These are phyloP conservation scores for Nautilus pompilius DNA, from an alignment of 1,140 invertebrate genomes.

Conservation along the genomic window DNA sequence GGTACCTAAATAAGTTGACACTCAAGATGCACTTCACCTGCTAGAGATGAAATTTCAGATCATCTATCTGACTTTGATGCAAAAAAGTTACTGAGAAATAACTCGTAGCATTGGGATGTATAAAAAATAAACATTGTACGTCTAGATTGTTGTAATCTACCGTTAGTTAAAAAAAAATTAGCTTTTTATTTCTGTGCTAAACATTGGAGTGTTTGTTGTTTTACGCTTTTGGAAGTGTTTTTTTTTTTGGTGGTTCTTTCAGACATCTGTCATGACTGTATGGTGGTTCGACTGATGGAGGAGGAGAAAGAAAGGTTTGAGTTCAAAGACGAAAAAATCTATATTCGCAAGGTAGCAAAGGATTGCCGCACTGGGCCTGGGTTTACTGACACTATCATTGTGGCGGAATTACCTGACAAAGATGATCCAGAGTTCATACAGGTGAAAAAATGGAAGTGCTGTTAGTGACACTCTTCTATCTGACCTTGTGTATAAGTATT, in stretches of 20 bases:
- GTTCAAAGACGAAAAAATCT: conserved; percentile 47
- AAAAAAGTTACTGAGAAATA: background rate
- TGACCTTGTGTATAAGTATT: background rate
- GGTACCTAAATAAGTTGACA: background rate
- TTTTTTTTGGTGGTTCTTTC: conserved; percentile 17
- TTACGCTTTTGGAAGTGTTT: background rate
- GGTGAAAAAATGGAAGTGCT: background rate
- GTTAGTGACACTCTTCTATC: background rate
- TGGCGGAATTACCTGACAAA: conserved; percentile 15
- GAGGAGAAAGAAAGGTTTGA: conserved; percentile 43
- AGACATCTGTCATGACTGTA: conserved; percentile 49
- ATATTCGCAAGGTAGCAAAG: conserved; percentile 47
- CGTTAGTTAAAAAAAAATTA: background rate
- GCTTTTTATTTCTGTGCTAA: background rate
- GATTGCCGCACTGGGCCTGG: conserved; percentile 7
- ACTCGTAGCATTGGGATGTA: background rate
- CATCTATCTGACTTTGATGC: background rate
- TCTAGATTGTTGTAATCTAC: background rate
- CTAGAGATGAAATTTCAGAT: background rate
- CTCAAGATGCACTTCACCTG: too few relatives aligned
- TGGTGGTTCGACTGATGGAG: conserved; percentile 27
- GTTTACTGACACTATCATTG: conserved; percentile 6
- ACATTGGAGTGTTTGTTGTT: background rate
- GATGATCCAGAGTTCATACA: conserved; percentile 35
- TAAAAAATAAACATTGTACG: conserved; percentile 5